These are phyloP conservation scores for Melanotaenia trifasciata DNA, from an alignment of 2,797 vertebrate species.

Conservation along the genomic window DNA sequence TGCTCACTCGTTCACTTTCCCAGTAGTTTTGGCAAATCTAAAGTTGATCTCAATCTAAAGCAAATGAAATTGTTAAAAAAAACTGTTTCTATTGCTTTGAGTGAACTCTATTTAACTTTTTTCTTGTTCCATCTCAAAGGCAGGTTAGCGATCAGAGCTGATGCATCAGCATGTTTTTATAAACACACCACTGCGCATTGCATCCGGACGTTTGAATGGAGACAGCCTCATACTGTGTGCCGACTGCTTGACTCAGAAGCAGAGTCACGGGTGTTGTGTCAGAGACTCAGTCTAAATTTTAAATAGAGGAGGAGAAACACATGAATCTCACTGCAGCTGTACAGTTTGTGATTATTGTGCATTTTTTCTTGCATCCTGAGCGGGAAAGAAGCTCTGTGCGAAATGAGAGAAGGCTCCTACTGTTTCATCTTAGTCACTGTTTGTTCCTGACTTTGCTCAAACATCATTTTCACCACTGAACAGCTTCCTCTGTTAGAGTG, in stretches of 20 bases:
- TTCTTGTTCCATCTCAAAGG: background rate
- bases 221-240: background rate
- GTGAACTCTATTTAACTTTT: background rate
- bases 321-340: slow-evolving; percentile 2
- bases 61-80: background rate
- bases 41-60: background rate
- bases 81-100: background rate
- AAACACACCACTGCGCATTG: background rate
- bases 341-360: slow-evolving; percentile 46
- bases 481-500: slow-evolving; percentile 4
- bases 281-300: slow-evolving; percentile 13
- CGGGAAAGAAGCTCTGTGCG: slow-evolving; percentile 27
- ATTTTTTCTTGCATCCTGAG: slow-evolving; percentile 18
- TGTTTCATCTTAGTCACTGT: slow-evolving; percentile 53
- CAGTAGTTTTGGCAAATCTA: background rate
- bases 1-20: background rate
- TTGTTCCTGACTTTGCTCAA: slow-evolving; percentile 27
- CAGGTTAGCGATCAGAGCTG: slow-evolving; percentile 27
- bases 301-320: slow-evolving; percentile 18
- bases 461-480: background rate
- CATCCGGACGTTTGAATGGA: background rate
- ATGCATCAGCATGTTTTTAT: slow-evolving; percentile 10
- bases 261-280: slow-evolving; percentile 1
- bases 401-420: slow-evolving; percentile 44
- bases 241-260: slow-evolving; percentile 32